These are phyloP conservation scores for Myrmecophaga tridactyla DNA, from an alignment of 2,113 vertebrate species.

Conservation along the genomic window DNA sequence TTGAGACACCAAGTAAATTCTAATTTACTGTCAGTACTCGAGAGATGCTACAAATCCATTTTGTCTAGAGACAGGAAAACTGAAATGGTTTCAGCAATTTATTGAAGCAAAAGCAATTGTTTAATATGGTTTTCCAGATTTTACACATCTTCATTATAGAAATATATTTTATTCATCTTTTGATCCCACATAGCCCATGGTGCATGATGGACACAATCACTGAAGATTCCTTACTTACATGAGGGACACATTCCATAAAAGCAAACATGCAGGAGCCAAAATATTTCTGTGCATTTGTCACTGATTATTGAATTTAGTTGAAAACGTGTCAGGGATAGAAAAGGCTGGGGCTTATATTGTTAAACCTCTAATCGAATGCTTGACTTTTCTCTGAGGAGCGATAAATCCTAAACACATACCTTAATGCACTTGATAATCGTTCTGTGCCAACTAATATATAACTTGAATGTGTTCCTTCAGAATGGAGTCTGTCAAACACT, in stretches of 20 bases:
- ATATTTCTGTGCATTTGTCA: constrained; percentile 18
- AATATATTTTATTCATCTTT: neutral
- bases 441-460: neutral
- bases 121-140: constrained; percentile 25
- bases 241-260: neutral
- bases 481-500: neutral
- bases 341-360: neutral
- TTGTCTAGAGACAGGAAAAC: neutral
- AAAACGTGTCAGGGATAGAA: neutral
- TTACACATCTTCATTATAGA: neutral
- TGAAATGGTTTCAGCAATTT: neutral
- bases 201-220: neutral
- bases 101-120: neutral
- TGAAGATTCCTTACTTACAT: neutral
- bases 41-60: neutral
- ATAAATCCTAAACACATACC: neutral
- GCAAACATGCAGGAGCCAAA: neutral
- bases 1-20: neutral
- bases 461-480: neutral
- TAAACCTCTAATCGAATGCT: neutral
- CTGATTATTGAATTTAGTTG: neutral
- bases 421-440: neutral
- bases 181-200: neutral
- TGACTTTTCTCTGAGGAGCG: constrained; percentile 7
- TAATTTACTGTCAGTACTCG: neutral